phyloP scores from a whole-genome alignment of 2,888 invertebrate genomes.

The Polymixis lichenea region DNA sequence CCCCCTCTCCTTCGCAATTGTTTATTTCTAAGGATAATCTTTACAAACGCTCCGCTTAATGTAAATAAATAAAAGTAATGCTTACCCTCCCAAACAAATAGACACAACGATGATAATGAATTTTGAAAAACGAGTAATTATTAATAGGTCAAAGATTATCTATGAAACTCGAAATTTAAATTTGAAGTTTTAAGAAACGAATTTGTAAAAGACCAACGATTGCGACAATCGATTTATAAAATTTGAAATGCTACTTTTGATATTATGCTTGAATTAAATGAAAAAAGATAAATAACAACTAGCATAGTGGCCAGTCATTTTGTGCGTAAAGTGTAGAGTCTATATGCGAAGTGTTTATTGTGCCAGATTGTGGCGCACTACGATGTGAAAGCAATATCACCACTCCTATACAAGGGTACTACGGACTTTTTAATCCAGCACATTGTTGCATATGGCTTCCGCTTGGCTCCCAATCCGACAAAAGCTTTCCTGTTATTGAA shows the following conservation, averaged over 20 bases:
- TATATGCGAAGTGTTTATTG: slow-evolving; percentile 28
- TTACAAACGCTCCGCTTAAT: slow-evolving; percentile 73
- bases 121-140: background rate
- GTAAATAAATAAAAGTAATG: slow-evolving; percentile 67
- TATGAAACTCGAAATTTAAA: slow-evolving; percentile 32
- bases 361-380: slow-evolving; percentile 24
- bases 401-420: slow-evolving; percentile 27
- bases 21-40: slow-evolving; percentile 85
- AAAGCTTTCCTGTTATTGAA: slow-evolving; percentile 28
- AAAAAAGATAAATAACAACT: slow-evolving; percentile 4
- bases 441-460: slow-evolving; percentile 31
- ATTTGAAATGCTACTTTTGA: slow-evolving; percentile 8
- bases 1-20: slow-evolving; percentile 74
- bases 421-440: slow-evolving; percentile 43
- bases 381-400: slow-evolving; percentile 43
- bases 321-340: slow-evolving; percentile 30
- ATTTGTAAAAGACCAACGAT: background rate
- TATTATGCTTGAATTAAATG: slow-evolving; percentile 20
- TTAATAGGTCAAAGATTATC: background rate
- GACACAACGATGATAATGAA: slow-evolving; percentile 43
- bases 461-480: background rate
- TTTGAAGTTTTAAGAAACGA: slow-evolving; percentile 25
- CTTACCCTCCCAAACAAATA: slow-evolving; percentile 58
- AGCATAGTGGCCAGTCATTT: slow-evolving; percentile 26
- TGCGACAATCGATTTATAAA: slow-evolving; percentile 38